Evolutionary conservation across 2,888 invertebrate genomes (phyloP).

Genomic region (Rotaria macrura): DNA sequence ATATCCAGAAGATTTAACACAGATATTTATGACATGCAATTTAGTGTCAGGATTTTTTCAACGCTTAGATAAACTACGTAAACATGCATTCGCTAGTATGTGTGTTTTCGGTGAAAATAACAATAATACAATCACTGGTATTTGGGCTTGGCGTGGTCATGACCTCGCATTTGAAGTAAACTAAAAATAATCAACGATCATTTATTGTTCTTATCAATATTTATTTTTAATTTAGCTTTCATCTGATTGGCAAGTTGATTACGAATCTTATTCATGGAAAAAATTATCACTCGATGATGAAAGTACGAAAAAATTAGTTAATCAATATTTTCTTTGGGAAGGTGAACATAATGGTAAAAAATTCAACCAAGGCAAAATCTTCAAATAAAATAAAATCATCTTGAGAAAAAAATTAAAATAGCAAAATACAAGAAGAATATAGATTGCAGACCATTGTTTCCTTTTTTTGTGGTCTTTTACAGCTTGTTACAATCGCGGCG

Average conservation of each 20-base stretch:
- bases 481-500: too few relatives aligned
- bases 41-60: conserved; percentile 91
- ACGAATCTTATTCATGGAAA: conserved; percentile 86
- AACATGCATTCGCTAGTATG: conserved; percentile 83
- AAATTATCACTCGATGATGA: conserved; percentile 71
- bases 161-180: conserved; percentile 71
- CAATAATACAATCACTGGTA: conserved; percentile 79
- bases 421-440: too few relatives aligned
- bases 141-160: conserved; percentile 96
- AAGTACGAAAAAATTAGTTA: conserved; percentile 73
- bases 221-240: conserved; percentile 56
- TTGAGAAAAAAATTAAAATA: too few relatives aligned
- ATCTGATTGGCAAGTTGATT: conserved; percentile 90
- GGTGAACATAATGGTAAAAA: conserved; percentile 79
- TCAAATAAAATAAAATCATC: conserved; percentile 24
- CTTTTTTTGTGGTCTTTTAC: too few relatives aligned
- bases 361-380: conserved; percentile 89
- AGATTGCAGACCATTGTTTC: too few relatives aligned
- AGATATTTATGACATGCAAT: conserved; percentile 95
- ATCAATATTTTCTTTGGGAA: conserved; percentile 79
- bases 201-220: not conserved
- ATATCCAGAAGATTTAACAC: conserved; percentile 77
- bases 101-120: conserved; percentile 84
- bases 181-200: not conserved
- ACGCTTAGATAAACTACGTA: conserved; percentile 91